Evolutionary conservation across 2,113 vertebrate species (phyloP).

Genomic region (Psittacula cyanocephala): DNA sequence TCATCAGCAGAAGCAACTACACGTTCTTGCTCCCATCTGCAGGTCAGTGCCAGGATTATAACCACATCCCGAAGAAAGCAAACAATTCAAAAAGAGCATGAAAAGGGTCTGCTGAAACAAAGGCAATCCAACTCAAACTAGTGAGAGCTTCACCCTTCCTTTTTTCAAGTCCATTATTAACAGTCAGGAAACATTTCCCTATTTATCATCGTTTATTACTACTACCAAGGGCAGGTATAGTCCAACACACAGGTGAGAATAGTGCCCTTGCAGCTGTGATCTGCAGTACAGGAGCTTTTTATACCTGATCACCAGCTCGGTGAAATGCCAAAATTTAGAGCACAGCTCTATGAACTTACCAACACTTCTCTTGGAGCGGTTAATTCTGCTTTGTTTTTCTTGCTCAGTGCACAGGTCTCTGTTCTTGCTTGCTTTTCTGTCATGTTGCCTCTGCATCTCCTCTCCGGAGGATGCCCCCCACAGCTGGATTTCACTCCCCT

Average conservation of each 20-base stretch:
- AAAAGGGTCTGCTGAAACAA: not conserved
- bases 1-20: not conserved
- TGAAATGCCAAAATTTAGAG: not conserved
- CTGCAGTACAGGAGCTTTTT: not conserved
- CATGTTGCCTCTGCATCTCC: not conserved
- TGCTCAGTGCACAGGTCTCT: not conserved
- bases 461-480: not conserved
- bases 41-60: not conserved
- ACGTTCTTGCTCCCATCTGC: not conserved
- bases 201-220: not conserved
- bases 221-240: not conserved
- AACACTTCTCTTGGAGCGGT: not conserved
- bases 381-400: not conserved
- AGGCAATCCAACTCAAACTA: not conserved
- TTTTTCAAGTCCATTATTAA: not conserved
- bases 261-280: not conserved
- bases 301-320: not conserved
- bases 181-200: not conserved
- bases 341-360: not conserved
- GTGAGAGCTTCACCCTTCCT: not conserved
- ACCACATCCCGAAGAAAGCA: not conserved
- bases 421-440: not conserved
- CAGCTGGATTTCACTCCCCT: not conserved
- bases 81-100: not conserved
- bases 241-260: not conserved